Percentiles rank a stretch among this genome's conserved stretches.
These are phyloP conservation scores for Tortricodes alternella DNA, from an alignment of 2,888 invertebrate species.

Conservation along the genomic window DNA sequence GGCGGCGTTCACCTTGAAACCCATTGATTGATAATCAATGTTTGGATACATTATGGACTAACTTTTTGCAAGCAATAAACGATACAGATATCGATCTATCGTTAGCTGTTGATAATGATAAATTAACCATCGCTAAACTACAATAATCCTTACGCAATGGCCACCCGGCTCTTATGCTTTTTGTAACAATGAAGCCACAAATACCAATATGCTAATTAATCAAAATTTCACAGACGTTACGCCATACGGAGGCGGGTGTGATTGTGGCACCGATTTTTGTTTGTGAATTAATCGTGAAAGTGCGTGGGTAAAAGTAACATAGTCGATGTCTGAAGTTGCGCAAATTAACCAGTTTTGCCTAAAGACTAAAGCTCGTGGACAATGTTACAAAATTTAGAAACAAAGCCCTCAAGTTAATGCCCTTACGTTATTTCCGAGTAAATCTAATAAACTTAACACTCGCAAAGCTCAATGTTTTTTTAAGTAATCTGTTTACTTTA, in stretches of 20 bases:
- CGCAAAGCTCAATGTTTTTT: too few relatives aligned
- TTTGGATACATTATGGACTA: slow-evolving; percentile 1
- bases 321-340: slow-evolving; percentile 36
- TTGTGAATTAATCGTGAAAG: slow-evolving; percentile 59
- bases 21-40: slow-evolving; percentile 15
- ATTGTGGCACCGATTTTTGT: slow-evolving; percentile 44
- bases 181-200: slow-evolving; percentile 44
- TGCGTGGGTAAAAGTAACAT: slow-evolving; percentile 51
- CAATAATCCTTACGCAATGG: slow-evolving; percentile 23
- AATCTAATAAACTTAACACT: too few relatives aligned
- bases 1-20: not conserved
- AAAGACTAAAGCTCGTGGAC: slow-evolving; percentile 18
- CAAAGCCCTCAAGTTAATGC: not conserved
- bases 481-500: slow-evolving; percentile 28
- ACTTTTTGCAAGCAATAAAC: not conserved
- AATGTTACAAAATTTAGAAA: slow-evolving; percentile 13
- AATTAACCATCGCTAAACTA: slow-evolving; percentile 13
- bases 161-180: slow-evolving; percentile 31
- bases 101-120: slow-evolving; percentile 20
- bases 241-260: slow-evolving; percentile 42
- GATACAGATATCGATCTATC: slow-evolving; percentile 19
- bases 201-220: slow-evolving; percentile 61
- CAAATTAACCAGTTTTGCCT: slow-evolving; percentile 24
- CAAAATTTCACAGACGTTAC: slow-evolving; percentile 50
- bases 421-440: too few relatives aligned